Base-by-base conservation (phyloP, 2,113 vertebrate genomes). In the Mugil cephalus region DNA sequence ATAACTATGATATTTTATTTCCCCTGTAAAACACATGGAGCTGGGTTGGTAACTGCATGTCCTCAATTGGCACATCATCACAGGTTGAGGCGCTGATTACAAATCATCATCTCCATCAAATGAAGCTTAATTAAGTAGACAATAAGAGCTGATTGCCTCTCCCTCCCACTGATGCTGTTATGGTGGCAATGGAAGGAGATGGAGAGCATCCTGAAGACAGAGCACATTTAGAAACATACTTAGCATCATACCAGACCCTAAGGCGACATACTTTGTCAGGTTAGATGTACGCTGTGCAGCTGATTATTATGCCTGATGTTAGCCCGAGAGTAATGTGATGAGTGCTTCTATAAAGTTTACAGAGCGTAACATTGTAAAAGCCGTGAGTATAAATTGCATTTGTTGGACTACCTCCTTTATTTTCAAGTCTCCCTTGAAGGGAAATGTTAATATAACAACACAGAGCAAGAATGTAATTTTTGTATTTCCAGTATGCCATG, bases 81-180 rank as follows among this genome's bases (percentile, higher is more conserved):
- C 80, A 82, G 80, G 70, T 82, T 74, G 60, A 80, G 13, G 24
- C 40, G 1, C 68, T 83, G 87, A 90, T 89, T 89, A 81, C 62
- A 83, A 77, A 85, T 77, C 50, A 77, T 80, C 84, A 69, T 70
- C 77, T 75, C 84, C 19, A 7, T 86, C 74, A 82, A 78, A 87
- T 73, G 74, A 86, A 87, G 82, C 65, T 77, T 88, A 86, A 91
- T 88, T 81, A 89, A 81, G 77, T 7, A 52, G 78, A 91, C 83
- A 91, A 89, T 87, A 75, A 74, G 67, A 82, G 71, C 70, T 91
- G 84, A 89, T 88, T 89, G 79, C 65, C 24, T 79, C 79, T 72
- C 58, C 88, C 69, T 87, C 78, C 77, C 80, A 84, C 76, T 21
- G 82, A 80, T 64, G 79, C 38, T 75, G 81, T 71, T 74, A 72